These are phyloP conservation scores for Actinostola sp. DNA, from an alignment of 92 coral and sea anemone genomes.

Conservation along the genomic window DNA sequence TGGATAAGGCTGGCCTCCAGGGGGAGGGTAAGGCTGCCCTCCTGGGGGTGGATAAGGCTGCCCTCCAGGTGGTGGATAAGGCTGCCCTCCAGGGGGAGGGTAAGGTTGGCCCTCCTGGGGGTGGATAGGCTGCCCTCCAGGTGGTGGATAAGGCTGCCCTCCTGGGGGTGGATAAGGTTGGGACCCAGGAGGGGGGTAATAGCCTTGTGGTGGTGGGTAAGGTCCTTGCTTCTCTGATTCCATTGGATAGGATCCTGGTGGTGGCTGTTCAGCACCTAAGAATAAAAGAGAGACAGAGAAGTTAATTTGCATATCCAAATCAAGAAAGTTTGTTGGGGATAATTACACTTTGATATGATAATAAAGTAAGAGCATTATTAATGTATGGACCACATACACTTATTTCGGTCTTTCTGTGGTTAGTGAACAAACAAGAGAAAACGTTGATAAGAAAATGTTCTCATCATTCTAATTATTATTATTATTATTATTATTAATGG, in stretches of 20 bases:
- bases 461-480: no score
- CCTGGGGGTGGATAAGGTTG: constrained; percentile 32
- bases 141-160: constrained; percentile 37
- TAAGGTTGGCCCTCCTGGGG: constrained; percentile 37
- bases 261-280: constrained; percentile 5
- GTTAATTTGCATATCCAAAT: no score
- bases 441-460: no score
- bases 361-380: no score
- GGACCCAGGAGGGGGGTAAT: constrained; percentile 35
- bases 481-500: no score
- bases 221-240: constrained; percentile 6
- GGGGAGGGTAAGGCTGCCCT: constrained; percentile 44
- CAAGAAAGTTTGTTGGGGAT: no score
- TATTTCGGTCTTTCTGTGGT: no score
- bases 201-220: constrained; percentile 33
- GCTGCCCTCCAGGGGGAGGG: constrained; percentile 32
- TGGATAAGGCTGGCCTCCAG: constrained; percentile 19
- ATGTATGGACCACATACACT: no score
- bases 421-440: no score
- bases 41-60: constrained; percentile 1
- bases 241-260: not conserved
- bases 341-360: no score
- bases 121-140: constrained; percentile 12
- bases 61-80: constrained; percentile 42
- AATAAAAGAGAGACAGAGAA: no score